Base-by-base conservation (phyloP, 2,797 vertebrate genomes). In the Ara ararauna region DNA sequence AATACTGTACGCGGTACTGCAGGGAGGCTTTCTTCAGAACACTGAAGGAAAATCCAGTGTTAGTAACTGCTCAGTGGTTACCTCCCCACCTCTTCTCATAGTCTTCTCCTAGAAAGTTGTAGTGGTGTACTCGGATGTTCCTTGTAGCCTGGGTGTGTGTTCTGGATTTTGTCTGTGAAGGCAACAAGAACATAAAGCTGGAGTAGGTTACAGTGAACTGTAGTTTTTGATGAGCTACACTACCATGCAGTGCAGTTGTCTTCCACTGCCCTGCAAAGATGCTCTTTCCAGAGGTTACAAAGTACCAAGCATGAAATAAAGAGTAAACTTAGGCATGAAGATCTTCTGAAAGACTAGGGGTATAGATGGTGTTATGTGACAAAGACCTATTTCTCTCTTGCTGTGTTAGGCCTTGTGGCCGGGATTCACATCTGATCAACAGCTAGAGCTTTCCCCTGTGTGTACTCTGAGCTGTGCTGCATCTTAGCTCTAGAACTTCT, bases 1-100 rank as follows among this genome's bases (percentile, higher is more conserved):
- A 90, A 96, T 85, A 62, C 94, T 92, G 83, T 68, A 72, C 94
- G 30, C 36, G 20, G 54, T 29, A 80, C 80, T 91, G 96, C 92
- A 72, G 65, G 70, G 94, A 76, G 96, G 61, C 82, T 92, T 34
- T 97, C 53, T 56, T 71, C 88, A 34, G 54, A 60, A 85, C 40
- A 48, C 53, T 95, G 71, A 80, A 93, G 94, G 86, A 71, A 89
- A 78, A 92, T 90, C 72, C 29, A 8, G 29, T 81, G 48, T 84
- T 86, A 34, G 23, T 48, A 64, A 5, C 12, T 70, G 91, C 45
- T 60, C 71, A 5, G 42, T 85, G 88, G 27, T 94, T 91, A 34
- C 27, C 60, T 75, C 24, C 42, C 38, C 17, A 24, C 13, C 29
- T 34, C 56, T 24, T 58, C 22, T 16, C 14, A 7, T 56, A 56